phyloP scores from a whole-genome alignment of 2,797 vertebrate species.

The Tokudaia muenninki region DNA sequence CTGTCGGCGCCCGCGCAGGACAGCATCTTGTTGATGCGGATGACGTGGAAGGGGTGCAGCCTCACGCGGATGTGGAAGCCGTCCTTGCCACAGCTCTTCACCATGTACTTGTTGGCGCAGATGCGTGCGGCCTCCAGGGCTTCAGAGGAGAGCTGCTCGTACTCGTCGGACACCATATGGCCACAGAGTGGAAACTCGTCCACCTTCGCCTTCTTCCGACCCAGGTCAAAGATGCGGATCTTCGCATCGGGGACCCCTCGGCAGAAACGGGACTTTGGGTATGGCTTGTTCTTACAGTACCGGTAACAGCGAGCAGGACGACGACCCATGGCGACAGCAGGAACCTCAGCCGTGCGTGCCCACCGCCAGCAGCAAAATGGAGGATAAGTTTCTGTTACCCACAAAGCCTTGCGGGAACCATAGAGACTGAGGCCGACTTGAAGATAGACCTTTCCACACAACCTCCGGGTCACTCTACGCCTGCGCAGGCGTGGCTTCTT shows the following conservation, averaged over 20 bases:
- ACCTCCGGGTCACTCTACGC: background rate
- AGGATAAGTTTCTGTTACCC: background rate
- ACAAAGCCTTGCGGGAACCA: background rate
- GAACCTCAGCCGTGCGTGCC: rapidly evolving
- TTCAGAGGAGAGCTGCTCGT: conserved; percentile 96
- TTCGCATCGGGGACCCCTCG: conserved; percentile 96
- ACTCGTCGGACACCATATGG: conserved; percentile 97
- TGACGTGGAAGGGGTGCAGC: conserved; percentile 97
- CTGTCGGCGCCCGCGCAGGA: conserved; percentile 96
- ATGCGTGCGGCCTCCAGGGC: conserved; percentile 96
- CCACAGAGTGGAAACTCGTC: conserved; percentile 96
- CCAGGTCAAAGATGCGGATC: conserved; percentile 97
- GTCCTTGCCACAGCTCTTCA: conserved; percentile 97
- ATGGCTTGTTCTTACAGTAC: conserved; percentile 97
- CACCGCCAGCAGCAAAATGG: background rate
- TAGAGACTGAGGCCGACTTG: rapidly evolving
- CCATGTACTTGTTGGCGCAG: conserved; percentile 98
- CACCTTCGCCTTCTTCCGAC: conserved; percentile 96
- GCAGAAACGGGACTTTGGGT: conserved; percentile 97
- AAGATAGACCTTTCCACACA: background rate
- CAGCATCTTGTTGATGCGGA: conserved; percentile 98
- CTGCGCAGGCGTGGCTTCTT: background rate
- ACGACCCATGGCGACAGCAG: conserved; percentile 79
- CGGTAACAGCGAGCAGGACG: conserved; percentile 90
- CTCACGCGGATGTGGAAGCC: conserved; percentile 96